Conservation (phyloP, 1,140 invertebrate genomes). For the Drosophila bocqueti region DNA sequence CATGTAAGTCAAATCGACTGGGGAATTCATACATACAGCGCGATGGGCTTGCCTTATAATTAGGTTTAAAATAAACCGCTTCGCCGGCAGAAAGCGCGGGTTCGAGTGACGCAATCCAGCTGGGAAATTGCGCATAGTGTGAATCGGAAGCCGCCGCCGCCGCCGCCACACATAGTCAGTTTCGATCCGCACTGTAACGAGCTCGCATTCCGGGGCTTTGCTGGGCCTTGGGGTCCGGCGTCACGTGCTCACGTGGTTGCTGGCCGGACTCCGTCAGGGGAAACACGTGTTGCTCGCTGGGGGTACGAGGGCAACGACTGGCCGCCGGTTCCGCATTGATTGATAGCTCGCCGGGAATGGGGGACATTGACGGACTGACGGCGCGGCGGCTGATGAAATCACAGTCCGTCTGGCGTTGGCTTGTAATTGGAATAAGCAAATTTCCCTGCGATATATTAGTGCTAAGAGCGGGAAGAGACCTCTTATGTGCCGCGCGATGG, state of each 20-base stretch:
- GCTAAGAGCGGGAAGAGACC: not conserved
- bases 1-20: conserved; percentile 73
- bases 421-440: conserved; percentile 17
- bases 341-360: conserved; percentile 10
- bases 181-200: conserved; percentile 1
- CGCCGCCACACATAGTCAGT: conserved; percentile 2
- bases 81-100: conserved; percentile 50
- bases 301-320: conserved; percentile 20
- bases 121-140: conserved; percentile 49
- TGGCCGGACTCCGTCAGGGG: conserved; percentile 18
- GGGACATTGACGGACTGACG: conserved; percentile 8
- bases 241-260: conserved; percentile 35
- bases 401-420: conserved; percentile 3
- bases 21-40: conserved; percentile 3
- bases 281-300: conserved; percentile 42
- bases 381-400: conserved; percentile 31
- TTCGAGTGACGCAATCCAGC: conserved; percentile 68
- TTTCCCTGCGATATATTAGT: not conserved
- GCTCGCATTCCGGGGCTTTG: conserved; percentile 1
- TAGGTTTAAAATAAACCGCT: conserved; percentile 72
- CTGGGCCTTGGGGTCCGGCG: conserved; percentile 5
- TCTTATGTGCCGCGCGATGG: not conserved
- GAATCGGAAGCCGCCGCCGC: conserved; percentile 15
- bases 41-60: conserved; percentile 55
- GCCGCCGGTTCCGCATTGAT: conserved; percentile 16